A percentile compares a stretch with the other conserved stretches of the same genome.
Conservation (phyloP, 2,797 vertebrate species). For the Siniperca undulata region DNA sequence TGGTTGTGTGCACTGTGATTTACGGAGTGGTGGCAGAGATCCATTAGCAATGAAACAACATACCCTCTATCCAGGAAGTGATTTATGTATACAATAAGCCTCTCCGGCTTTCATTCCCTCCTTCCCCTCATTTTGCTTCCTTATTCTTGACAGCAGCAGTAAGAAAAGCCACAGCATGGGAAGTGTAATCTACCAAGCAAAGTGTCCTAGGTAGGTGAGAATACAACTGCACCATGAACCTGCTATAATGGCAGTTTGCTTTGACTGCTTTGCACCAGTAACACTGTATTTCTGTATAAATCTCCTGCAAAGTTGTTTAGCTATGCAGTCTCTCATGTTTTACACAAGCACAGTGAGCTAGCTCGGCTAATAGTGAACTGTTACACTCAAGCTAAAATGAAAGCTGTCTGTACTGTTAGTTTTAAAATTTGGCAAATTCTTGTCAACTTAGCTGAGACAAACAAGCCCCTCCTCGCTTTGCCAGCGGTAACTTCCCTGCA, state of each 20-base stretch:
- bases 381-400: too few species aligned
- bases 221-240: slow-evolving; percentile 22
- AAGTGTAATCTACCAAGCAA: slow-evolving; percentile 52
- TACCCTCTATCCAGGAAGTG: slow-evolving; percentile 74
- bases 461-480: too few species aligned
- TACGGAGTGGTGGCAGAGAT: slow-evolving; percentile 70
- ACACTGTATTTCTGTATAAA: not conserved
- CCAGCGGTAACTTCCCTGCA: too few species aligned
- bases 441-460: too few species aligned
- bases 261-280: slow-evolving; percentile 25
- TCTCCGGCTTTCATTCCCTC: slow-evolving; percentile 68
- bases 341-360: too few species aligned
- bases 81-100: slow-evolving; percentile 82
- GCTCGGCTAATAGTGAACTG: too few species aligned
- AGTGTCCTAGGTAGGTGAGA: slow-evolving; percentile 51
- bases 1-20: slow-evolving; percentile 68
- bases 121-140: slow-evolving; percentile 69
- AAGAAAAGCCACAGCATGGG: slow-evolving; percentile 61
- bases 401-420: too few species aligned
- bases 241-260: slow-evolving; percentile 34
- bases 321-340: not conserved
- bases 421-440: too few species aligned
- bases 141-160: slow-evolving; percentile 72
- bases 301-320: not conserved
- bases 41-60: slow-evolving; percentile 81